Conservation (phyloP, 2,797 vertebrate genomes). For the Astyanax mexicanus region DNA sequence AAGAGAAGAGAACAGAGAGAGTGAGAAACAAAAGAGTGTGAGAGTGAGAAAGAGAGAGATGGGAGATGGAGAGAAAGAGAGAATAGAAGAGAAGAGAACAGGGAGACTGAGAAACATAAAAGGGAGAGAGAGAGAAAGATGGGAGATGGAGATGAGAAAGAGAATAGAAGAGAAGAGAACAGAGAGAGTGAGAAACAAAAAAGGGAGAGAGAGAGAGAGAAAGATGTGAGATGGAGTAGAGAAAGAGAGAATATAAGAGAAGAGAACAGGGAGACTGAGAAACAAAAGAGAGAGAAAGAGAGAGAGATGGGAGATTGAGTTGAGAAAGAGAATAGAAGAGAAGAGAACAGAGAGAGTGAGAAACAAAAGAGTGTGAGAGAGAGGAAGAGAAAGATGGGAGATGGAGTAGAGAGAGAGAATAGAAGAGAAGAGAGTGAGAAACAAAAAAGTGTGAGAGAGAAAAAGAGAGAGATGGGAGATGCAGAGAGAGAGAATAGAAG, state of each 20-base stretch:
- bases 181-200: background rate
- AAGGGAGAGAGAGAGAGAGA: background rate
- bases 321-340: background rate
- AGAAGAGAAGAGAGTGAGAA: background rate
- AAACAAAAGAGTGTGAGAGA: too few species aligned
- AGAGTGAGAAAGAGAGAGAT: background rate
- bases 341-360: background rate
- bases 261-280: too few species aligned
- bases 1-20: background rate
- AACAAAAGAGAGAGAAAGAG: too few species aligned
- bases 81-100: background rate
- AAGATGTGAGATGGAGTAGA: background rate
- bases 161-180: background rate
- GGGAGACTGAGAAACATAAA: background rate
- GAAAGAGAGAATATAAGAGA: background rate
- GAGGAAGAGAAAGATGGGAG: background rate
- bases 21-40: background rate
- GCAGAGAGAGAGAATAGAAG: background rate
- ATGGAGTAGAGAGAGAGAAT: too few species aligned
- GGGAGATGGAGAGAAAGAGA: background rate
- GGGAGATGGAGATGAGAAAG: background rate
- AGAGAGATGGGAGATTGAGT: background rate
- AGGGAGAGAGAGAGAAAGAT: background rate
- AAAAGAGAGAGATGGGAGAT: constrained; percentile 7
- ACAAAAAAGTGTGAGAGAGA: background rate